Percentiles rank a stretch among this genome's conserved stretches.
phyloP scores from a whole-genome alignment of 2,113 vertebrate species.

The Stigmatopora nigra region DNA sequence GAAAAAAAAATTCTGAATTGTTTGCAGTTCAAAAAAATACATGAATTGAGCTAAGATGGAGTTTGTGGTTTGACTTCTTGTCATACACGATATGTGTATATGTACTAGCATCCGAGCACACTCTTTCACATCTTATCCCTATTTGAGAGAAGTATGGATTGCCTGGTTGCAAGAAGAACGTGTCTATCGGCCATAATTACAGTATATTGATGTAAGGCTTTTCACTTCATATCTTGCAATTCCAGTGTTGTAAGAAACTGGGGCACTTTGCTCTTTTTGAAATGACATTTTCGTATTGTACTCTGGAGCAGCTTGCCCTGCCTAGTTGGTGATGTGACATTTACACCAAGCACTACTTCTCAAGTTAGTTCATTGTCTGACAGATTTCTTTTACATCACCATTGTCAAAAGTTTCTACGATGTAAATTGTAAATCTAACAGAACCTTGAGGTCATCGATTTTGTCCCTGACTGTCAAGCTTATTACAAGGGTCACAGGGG shows the following conservation, averaged over 20 bases:
- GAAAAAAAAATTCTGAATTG: neutral
- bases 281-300: constrained; percentile 43
- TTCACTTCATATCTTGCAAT: constrained; percentile 54
- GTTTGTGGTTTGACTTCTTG: constrained; percentile 10
- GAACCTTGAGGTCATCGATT: neutral
- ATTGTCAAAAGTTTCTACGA: neutral
- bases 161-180: constrained; percentile 57
- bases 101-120: neutral
- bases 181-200: constrained; percentile 60
- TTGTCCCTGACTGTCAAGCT: neutral
- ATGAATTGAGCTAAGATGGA: neutral
- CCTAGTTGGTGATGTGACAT: constrained; percentile 37
- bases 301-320: constrained; percentile 38
- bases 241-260: constrained; percentile 45
- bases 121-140: constrained; percentile 47
- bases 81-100: constrained; percentile 20
- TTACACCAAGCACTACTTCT: neutral
- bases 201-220: constrained; percentile 59
- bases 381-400: neutral
- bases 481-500: neutral
- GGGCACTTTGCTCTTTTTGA: constrained; percentile 55
- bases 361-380: neutral
- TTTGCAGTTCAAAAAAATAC: neutral
- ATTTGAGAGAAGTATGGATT: constrained; percentile 62
- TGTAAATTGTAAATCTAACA: neutral